Conservation (phyloP, 2,797 vertebrate genomes). For the Sebastes miniatus region DNA sequence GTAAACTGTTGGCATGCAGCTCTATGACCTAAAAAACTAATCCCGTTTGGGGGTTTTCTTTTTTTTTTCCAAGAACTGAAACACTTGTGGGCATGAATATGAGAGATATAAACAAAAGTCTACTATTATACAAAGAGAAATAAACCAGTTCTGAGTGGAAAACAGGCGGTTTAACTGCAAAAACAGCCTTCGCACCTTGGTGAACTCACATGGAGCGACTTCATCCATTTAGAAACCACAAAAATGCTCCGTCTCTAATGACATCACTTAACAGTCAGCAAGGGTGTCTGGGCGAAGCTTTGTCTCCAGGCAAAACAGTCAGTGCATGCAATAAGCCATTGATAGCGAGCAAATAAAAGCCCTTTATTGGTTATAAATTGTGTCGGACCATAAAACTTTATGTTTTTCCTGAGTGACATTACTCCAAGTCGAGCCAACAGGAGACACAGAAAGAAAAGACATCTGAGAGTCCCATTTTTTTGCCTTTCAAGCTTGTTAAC, state of each 20-base stretch:
- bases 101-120: slow-evolving; percentile 20
- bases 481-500: slow-evolving; percentile 34
- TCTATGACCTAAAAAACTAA: slow-evolving; percentile 60
- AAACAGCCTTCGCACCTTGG: slow-evolving; percentile 52
- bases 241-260: slow-evolving; percentile 53
- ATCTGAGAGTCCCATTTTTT: slow-evolving; percentile 21
- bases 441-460: slow-evolving; percentile 37
- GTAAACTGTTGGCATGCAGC: slow-evolving; percentile 52
- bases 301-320: slow-evolving; percentile 65
- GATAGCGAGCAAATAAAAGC: slow-evolving; percentile 70
- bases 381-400: slow-evolving; percentile 69
- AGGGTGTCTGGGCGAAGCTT: slow-evolving; percentile 60
- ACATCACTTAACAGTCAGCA: slow-evolving; percentile 64
- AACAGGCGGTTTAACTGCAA: slow-evolving; percentile 38
- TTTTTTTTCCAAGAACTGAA: neutral
- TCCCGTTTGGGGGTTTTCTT: slow-evolving; percentile 33
- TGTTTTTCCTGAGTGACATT: slow-evolving; percentile 62
- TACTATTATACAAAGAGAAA: neutral
- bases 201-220: slow-evolving; percentile 50
- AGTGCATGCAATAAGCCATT: slow-evolving; percentile 57
- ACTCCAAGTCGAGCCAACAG: slow-evolving; percentile 25
- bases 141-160: slow-evolving; percentile 10
- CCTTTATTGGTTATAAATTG: slow-evolving; percentile 73
- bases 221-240: slow-evolving; percentile 62
- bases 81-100: slow-evolving; percentile 2